Conservation (phyloP, 1,140 invertebrate species). For the Heliconius hewitsoni region DNA sequence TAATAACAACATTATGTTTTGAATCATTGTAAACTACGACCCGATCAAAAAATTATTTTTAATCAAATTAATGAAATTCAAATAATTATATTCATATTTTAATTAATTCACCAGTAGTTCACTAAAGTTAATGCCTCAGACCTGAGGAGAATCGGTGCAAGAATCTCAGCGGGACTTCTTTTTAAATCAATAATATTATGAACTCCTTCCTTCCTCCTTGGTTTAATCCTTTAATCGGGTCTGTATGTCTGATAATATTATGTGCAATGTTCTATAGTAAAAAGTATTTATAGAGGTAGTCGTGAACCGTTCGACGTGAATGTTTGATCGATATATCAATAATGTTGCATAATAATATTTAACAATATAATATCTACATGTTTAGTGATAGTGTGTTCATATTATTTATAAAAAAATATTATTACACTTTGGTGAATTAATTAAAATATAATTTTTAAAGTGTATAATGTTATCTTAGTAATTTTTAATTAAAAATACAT, state of each 20-base stretch:
- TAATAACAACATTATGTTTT: neutral
- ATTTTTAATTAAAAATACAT: slow-evolving; percentile 34
- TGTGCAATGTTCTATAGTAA: neutral
- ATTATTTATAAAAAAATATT: neutral
- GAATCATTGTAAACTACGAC: neutral
- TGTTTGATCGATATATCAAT: slow-evolving; percentile 36
- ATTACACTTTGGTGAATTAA: neutral
- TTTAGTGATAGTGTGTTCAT: neutral
- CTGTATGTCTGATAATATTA: neutral
- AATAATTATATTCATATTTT: too few species aligned
- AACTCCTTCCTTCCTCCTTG: too few species aligned
- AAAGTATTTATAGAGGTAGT: slow-evolving; percentile 19
- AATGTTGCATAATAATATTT: slow-evolving; percentile 26
- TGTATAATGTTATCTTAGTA: slow-evolving; percentile 23
- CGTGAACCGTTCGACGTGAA: slow-evolving; percentile 19
- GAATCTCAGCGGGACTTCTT: too few species aligned
- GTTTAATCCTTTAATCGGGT: neutral
- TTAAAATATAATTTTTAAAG: slow-evolving; percentile 11
- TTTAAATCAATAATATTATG: too few species aligned
- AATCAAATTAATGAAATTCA: too few species aligned
- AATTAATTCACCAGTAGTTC: too few species aligned
- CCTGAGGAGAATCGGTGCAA: too few species aligned
- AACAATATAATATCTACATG: neutral
- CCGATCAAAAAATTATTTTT: neutral
- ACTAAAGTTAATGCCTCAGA: too few species aligned